Conservation (phyloP, 2,113 vertebrate species). For the Brachyhypopomus gauderio region DNA sequence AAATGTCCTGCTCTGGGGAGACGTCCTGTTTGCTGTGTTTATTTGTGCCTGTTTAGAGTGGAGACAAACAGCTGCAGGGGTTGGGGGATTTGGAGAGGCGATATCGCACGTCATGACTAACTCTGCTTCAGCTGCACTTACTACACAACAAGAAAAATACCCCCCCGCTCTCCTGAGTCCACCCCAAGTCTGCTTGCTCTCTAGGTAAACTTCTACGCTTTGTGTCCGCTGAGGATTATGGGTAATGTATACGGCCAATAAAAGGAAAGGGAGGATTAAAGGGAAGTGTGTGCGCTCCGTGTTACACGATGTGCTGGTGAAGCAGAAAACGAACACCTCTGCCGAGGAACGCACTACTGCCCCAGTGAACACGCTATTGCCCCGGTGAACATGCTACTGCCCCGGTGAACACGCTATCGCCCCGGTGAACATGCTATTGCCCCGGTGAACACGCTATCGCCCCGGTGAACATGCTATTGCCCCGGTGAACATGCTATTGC, state of each 20-base stretch:
- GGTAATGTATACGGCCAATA: slow-evolving; percentile 15
- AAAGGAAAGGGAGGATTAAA: background rate
- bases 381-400: too few species aligned
- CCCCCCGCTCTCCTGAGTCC: slow-evolving; percentile 8
- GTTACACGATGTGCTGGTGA: background rate
- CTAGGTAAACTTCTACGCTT: background rate
- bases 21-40: slow-evolving; percentile 11
- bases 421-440: too few species aligned
- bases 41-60: slow-evolving; percentile 50
- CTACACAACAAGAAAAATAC: background rate
- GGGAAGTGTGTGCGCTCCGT: background rate
- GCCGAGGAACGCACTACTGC: background rate
- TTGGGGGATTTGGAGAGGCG: slow-evolving; percentile 17
- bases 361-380: too few species aligned
- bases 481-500: too few species aligned
- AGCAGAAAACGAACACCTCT: background rate
- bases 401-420: too few species aligned
- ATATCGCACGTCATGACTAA: slow-evolving; percentile 35
- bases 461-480: too few species aligned
- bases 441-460: too few species aligned
- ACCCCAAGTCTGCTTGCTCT: background rate
- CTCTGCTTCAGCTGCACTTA: background rate
- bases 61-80: slow-evolving; percentile 61
- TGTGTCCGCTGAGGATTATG: background rate
- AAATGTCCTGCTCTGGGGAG: slow-evolving; percentile 34